Base-by-base conservation (phyloP, 2,113 vertebrate species). In the Sphyrna mokarran region DNA sequence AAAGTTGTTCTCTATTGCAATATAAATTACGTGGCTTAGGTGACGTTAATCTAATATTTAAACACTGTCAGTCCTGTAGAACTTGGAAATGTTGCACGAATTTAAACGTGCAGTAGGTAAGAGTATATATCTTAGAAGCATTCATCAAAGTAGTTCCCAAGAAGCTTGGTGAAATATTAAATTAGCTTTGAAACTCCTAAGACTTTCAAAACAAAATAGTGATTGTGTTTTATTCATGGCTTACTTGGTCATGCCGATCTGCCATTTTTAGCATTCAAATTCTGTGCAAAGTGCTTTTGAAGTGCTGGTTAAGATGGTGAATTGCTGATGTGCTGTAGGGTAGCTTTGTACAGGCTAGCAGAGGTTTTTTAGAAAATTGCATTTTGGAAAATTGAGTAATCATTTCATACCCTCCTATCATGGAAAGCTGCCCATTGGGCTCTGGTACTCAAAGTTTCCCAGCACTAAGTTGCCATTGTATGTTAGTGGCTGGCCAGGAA, bases 201-300 rank as follows among this genome's bases (percentile, higher is more conserved):
- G 54, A 23, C 13, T 61, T 58, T 87, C 11, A 54, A 87, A 54
- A 22, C 7, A 87, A 87, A 54, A 87, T 89, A 58, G 89, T 3
- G 33, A 37, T 23, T 58, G 20, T 93, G 89, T 66, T 93, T 93
- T 68, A 93, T 93, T 93, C 89, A 93, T 93, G 61, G 33, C 14
- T 93, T 16, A 63, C 58, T 91, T 93, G 61, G 66, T 93, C 37
- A 83, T 43, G 37, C 80, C 43, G 80, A 83, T 43, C 37, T 83
- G 80, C 16, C 37, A 6, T 40, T 61, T 90, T 58, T 29, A 22
- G 43, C 48, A 63, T 33, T 63, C 54, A 16, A 2, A 66, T 22
- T 93, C 89, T 93, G n/a, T n/a, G 18, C 29, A 9, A 29, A 13
- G 7, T 23, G n/a, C 89, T 93, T 68, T 66, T 37, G 63, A 93